Conservation (phyloP, 1,140 invertebrate species). For the Vollenhovia emeryi region DNA sequence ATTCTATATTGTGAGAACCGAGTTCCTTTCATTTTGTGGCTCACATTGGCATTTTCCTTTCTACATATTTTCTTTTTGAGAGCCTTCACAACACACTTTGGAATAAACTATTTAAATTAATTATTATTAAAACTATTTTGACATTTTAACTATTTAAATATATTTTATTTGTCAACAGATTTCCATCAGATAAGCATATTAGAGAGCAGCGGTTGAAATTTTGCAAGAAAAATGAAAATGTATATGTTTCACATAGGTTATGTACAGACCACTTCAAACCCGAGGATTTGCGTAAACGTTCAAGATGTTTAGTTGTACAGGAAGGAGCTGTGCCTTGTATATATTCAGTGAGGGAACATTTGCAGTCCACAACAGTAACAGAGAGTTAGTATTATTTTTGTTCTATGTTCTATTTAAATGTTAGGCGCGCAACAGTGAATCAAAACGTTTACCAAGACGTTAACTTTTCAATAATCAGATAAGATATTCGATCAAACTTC, state of each 20-base stretch:
- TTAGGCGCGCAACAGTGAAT: no score
- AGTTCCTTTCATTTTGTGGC: no score
- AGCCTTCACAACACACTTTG: no score
- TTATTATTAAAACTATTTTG: neutral
- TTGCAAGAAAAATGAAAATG: neutral
- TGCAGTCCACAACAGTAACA: neutral
- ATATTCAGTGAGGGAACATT: neutral
- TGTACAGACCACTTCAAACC: conserved; percentile 5
- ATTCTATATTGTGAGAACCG: no score
- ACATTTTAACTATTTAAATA: neutral
- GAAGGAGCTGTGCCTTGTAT: neutral
- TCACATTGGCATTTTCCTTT: no score
- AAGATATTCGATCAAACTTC: no score
- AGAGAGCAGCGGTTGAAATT: conserved; percentile 7
- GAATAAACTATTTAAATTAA: neutral
- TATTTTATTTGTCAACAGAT: conserved; percentile 13
- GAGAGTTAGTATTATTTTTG: neutral
- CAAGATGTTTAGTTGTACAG: neutral
- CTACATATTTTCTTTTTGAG: no score
- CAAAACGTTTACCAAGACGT: no score
- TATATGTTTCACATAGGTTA: neutral
- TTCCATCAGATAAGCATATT: conserved; percentile 3
- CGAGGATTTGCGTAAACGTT: neutral
- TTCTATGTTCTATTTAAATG: no score
- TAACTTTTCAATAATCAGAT: no score